Percentiles rank a stretch among this genome's conserved stretches.
Conservation (phyloP, 2,113 vertebrate species). For the Engystomops pustulosus region DNA sequence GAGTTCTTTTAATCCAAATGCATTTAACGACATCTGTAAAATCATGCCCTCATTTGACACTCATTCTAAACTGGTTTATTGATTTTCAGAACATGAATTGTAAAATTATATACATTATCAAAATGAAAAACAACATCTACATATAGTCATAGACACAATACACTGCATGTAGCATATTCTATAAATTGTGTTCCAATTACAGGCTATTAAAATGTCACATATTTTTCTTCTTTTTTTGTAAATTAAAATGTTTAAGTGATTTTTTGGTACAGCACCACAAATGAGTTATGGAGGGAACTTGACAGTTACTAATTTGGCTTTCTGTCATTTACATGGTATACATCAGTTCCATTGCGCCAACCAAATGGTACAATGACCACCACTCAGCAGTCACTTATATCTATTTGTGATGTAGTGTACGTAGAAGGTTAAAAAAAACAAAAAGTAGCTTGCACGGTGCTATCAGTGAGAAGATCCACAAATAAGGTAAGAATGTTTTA, state of each 20-base stretch:
- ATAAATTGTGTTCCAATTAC: background rate
- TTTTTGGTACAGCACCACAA: background rate
- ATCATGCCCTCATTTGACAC: background rate
- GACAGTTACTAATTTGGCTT: background rate
- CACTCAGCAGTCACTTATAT: too few relatives aligned
- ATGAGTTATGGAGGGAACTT: too few relatives aligned
- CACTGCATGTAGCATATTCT: too few relatives aligned
- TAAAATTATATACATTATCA: background rate
- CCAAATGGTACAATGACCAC: too few relatives aligned
- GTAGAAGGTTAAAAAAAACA: too few relatives aligned
- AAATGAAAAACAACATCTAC: too few relatives aligned
- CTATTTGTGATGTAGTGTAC: too few relatives aligned
- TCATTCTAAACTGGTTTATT: background rate
- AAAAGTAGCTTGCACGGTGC: too few relatives aligned
- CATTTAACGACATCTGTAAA: background rate
- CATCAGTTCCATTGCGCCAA: too few relatives aligned
- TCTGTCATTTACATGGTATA: background rate
- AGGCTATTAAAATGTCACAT: background rate
- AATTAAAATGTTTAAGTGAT: background rate
- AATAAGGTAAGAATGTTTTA: too few relatives aligned
- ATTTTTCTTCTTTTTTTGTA: background rate
- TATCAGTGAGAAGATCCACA: too few relatives aligned
- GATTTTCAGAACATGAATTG: background rate
- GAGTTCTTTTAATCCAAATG: constrained; percentile 2
- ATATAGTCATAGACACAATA: too few relatives aligned